Evolutionary conservation across 1,140 invertebrate genomes (phyloP).

Genomic region (Dolichoris vasculosae): DNA sequence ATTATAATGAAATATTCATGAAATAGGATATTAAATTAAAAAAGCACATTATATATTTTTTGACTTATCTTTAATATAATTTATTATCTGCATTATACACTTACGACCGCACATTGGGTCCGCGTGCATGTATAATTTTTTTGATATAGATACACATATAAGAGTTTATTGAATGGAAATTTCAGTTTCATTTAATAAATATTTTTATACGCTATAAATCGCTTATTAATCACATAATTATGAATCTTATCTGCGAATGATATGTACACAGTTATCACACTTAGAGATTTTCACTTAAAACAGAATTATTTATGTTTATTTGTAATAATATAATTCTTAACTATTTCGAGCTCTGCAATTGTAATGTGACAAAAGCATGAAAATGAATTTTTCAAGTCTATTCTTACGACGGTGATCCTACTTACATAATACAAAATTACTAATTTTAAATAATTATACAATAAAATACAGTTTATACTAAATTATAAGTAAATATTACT

Average conservation of each 20-base stretch:
- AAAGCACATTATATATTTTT: constrained; percentile 11
- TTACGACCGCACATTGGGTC: constrained; percentile 34
- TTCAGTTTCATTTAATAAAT: constrained; percentile 39
- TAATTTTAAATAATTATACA: not conserved
- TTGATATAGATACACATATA: constrained; percentile 26
- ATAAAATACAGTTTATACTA: not conserved
- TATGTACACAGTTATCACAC: constrained; percentile 53
- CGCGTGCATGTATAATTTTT: not conserved
- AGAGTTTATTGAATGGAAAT: constrained; percentile 26
- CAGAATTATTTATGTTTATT: not conserved
- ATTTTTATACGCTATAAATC: constrained; percentile 27
- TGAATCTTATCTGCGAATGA: constrained; percentile 47
- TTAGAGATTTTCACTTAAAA: constrained; percentile 44
- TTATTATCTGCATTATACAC: constrained; percentile 47
- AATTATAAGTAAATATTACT: not conserved
- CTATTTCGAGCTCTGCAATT: not conserved
- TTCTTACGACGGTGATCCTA: not conserved
- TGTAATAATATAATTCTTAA: not conserved
- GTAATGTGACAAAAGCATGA: not conserved
- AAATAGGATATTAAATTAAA: not conserved
- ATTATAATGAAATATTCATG: no score
- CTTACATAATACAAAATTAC: not conserved
- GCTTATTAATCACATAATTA: constrained; percentile 43
- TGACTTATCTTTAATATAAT: constrained; percentile 31
- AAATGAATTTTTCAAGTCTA: not conserved